Evolutionary conservation across 2,888 invertebrate species (phyloP).

Genomic region (Cremastinae sp.): DNA sequence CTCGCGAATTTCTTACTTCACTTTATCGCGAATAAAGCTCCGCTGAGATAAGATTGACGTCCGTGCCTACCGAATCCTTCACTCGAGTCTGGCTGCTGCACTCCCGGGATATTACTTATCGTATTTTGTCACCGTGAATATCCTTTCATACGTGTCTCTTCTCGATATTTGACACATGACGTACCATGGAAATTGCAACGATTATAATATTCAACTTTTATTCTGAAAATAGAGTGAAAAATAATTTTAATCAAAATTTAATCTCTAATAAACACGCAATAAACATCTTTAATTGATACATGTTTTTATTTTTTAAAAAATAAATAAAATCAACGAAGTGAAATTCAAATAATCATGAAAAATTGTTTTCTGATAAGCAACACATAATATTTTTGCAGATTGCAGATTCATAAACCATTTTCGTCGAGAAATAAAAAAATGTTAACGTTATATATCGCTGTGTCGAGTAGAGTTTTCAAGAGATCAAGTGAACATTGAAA

Average conservation of each 20-base stretch:
- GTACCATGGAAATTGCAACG: neutral
- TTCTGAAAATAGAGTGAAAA: neutral
- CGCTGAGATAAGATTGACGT: constrained; percentile 21
- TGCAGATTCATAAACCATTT: too few relatives aligned
- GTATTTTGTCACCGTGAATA: neutral
- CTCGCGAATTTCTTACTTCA: constrained; percentile 33
- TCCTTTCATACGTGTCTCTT: neutral
- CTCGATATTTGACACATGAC: constrained; percentile 9
- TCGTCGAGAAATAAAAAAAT: too few relatives aligned
- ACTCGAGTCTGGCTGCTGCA: neutral
- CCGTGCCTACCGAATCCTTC: constrained; percentile 15
- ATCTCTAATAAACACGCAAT: neutral
- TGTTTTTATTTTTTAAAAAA: too few relatives aligned
- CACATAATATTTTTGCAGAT: too few relatives aligned
- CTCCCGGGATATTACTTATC: constrained; percentile 27
- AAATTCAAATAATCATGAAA: too few relatives aligned
- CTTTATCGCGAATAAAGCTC: constrained; percentile 39
- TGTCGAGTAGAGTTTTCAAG: too few relatives aligned
- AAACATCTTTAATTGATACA: too few relatives aligned
- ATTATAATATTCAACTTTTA: neutral
- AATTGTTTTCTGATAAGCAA: too few relatives aligned
- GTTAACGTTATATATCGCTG: too few relatives aligned
- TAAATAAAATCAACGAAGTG: too few relatives aligned
- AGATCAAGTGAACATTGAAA: too few relatives aligned
- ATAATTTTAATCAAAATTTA: neutral